Conservation (phyloP, 2,888 invertebrate genomes). For the Agriotes lineatus region DNA sequence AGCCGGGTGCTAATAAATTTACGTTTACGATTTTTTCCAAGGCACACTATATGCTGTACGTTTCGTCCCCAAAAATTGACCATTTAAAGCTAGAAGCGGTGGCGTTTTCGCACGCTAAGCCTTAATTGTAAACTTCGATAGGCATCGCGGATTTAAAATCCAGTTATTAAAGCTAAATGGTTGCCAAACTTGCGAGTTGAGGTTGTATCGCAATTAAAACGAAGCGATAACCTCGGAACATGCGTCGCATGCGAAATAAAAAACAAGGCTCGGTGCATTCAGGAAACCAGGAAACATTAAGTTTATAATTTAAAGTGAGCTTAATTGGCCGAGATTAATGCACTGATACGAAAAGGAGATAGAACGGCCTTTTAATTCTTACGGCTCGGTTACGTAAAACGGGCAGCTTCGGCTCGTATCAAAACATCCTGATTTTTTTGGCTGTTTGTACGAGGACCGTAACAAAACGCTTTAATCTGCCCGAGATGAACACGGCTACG, state of each 20-base stretch:
- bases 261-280: constrained; percentile 23
- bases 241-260: neutral
- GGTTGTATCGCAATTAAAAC: constrained; percentile 14
- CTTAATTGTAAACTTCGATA: constrained; percentile 12
- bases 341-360: constrained; percentile 26
- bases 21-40: too few species aligned
- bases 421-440: neutral
- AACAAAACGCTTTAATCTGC: too few species aligned
- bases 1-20: neutral
- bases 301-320: constrained; percentile 37
- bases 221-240: constrained; percentile 16
- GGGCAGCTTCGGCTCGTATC: constrained; percentile 6
- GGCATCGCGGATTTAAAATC: constrained; percentile 17
- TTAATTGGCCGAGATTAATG: constrained; percentile 39
- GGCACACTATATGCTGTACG: too few species aligned
- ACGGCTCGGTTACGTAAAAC: constrained; percentile 7
- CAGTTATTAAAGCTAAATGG: constrained; percentile 18
- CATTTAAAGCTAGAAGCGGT: too few species aligned
- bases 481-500: neutral
- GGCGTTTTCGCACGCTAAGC: constrained; percentile 1
- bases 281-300: constrained; percentile 42
- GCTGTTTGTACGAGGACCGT: neutral
- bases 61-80: too few species aligned
- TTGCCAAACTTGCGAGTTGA: neutral
- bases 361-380: constrained; percentile 34